A percentile compares a stretch with the other conserved stretches of the same genome.
These are phyloP conservation scores for Drosophila kanekoi DNA, from an alignment of 2,888 invertebrate species.

Conservation along the genomic window DNA sequence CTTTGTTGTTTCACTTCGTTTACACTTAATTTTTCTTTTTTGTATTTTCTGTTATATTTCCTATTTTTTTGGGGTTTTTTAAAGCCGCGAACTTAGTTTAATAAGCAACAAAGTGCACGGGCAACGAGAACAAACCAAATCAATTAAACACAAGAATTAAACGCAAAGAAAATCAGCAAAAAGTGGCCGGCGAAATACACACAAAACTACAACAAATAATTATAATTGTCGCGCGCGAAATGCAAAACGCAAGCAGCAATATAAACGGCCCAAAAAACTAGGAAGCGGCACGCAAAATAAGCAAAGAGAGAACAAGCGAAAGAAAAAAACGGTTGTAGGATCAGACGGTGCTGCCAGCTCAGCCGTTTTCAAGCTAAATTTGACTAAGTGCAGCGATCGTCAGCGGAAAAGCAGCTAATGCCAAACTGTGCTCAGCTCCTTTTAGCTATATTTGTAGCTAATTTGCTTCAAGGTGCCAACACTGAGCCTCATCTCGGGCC, in stretches of 20 bases:
- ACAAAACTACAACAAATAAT: conserved; percentile 4
- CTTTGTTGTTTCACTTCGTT: conserved; percentile 2
- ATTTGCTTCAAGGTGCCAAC: too few relatives aligned
- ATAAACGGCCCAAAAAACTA: conserved; percentile 4
- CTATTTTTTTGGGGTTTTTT: not conserved
- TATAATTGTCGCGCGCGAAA: conserved; percentile 36
- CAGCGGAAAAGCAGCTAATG: too few relatives aligned
- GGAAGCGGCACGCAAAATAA: conserved; percentile 2
- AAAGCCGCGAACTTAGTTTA: conserved; percentile 1
- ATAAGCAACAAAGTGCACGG: conserved; percentile 10
- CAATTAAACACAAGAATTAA: conserved; percentile 6
- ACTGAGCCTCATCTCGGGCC: conserved; percentile 17
- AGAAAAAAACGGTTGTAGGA: not conserved
- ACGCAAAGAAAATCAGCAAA: not conserved
- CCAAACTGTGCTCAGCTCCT: too few relatives aligned
- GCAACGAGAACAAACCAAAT: conserved; percentile 21
- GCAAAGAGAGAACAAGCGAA: not conserved
- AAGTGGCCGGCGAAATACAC: conserved; percentile 14
- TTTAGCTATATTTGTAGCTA: too few relatives aligned
- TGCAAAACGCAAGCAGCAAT: conserved; percentile 10
- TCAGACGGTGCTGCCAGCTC: not conserved
- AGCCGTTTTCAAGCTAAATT: too few relatives aligned
- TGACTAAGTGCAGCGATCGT: too few relatives aligned
- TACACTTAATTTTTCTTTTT: not conserved
- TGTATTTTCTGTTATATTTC: not conserved